Conservation (phyloP, 35 echinoderm and acorn worm species). For the Heliocidaris tuberculata region DNA sequence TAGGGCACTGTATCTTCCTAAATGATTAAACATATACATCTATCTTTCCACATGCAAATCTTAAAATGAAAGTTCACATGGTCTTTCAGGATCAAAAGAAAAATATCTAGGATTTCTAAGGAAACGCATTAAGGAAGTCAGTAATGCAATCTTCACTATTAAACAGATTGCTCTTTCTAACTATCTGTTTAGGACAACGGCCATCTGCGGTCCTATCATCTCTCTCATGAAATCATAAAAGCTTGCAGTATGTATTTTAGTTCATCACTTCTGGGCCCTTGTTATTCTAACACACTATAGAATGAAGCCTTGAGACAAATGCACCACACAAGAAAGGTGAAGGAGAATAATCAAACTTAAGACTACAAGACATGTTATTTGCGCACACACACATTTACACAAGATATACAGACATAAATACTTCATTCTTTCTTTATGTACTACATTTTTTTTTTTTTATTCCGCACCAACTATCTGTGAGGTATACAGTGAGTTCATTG, state of each 20-base stretch:
- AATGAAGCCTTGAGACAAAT: neutral
- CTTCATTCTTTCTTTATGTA: slow-evolving; percentile 18
- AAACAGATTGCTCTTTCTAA: neutral
- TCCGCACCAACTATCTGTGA: neutral
- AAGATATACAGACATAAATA: slow-evolving; percentile 19
- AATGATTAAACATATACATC: neutral
- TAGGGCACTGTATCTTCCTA: neutral
- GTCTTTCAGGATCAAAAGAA: neutral
- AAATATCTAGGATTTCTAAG: neutral
- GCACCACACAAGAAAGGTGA: neutral
- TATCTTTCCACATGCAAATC: neutral
- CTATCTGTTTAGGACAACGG: no score
- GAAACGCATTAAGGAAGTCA: neutral
- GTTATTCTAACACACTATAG: neutral
- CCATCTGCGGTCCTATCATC: no score
- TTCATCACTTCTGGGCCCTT: no score
- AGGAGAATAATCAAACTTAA: neutral
- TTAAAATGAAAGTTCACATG: neutral
- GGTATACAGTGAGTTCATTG: neutral
- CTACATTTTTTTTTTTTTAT: neutral
- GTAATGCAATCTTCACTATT: neutral
- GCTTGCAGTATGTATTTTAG: no score
- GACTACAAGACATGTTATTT: neutral
- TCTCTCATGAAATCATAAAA: no score
- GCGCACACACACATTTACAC: neutral